These are phyloP conservation scores for Drosophila siamana DNA, from an alignment of 2,888 invertebrate species.

Conservation along the genomic window DNA sequence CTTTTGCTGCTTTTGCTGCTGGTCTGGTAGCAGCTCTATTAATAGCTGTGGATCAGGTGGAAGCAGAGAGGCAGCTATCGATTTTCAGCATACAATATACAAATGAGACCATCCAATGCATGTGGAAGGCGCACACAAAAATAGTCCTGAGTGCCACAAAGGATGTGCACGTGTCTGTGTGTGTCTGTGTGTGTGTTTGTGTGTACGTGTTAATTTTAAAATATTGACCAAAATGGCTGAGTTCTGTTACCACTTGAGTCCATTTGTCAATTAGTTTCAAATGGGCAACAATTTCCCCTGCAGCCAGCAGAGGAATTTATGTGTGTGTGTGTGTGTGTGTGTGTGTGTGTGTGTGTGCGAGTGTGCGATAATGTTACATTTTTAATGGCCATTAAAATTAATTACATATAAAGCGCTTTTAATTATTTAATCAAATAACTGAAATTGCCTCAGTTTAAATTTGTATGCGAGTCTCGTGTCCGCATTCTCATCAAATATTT, in stretches of 20 bases:
- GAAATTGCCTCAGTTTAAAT: conserved; percentile 26
- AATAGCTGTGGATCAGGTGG: conserved; percentile 57
- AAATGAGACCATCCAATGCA: conserved; percentile 48
- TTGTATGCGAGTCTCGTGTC: neutral
- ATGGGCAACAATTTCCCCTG: conserved; percentile 27
- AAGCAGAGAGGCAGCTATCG: conserved; percentile 57
- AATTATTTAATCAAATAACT: conserved; percentile 62
- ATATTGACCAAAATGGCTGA: conserved; percentile 61
- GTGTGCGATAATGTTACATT: conserved; percentile 23
- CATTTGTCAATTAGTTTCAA: conserved; percentile 42
- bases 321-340: no score
- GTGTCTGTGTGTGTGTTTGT: conserved; percentile 22
- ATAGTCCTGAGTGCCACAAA: conserved; percentile 33
- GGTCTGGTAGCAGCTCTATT: conserved; percentile 36
- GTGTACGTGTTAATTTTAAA: conserved; percentile 67
- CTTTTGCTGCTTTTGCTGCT: conserved; percentile 4
- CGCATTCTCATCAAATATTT: neutral
- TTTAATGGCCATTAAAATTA: conserved; percentile 56
- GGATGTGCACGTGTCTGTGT: conserved; percentile 8
- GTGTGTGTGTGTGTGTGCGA: neutral
- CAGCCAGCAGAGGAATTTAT: conserved; percentile 19
- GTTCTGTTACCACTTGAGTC: conserved; percentile 30
- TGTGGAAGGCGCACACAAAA: conserved; percentile 37
- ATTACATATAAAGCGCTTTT: conserved; percentile 48
- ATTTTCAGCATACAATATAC: conserved; percentile 62